Evolutionary conservation across 2,888 invertebrate genomes (phyloP).

Genomic region (Cotesia congregata): DNA sequence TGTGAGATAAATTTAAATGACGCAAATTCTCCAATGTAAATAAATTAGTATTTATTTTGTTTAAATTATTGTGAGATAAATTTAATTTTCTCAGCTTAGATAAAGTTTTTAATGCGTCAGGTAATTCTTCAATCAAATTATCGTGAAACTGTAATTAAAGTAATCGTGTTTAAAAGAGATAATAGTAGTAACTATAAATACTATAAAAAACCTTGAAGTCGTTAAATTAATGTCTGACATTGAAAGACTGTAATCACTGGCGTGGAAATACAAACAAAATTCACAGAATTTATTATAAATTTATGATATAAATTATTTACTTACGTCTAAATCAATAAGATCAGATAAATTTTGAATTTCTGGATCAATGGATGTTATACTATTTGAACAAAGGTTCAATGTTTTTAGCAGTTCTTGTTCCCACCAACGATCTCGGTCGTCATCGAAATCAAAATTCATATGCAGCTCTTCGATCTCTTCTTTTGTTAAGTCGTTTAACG

Average conservation of each 20-base stretch:
- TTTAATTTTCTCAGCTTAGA: conserved; percentile 78
- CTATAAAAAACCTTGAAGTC: background rate
- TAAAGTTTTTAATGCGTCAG: conserved; percentile 81
- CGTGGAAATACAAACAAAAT: background rate
- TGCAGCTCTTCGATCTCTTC: conserved; percentile 73
- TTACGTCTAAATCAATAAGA: conserved; percentile 80
- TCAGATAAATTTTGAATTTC: conserved; percentile 78
- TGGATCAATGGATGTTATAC: conserved; percentile 76
- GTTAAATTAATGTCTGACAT: conserved; percentile 1
- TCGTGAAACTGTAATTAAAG: conserved; percentile 80
- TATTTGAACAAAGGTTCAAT: conserved; percentile 84
- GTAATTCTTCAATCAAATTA: conserved; percentile 82
- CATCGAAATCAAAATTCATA: conserved; percentile 74
- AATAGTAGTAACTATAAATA: conserved; percentile 25
- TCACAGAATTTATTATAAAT: background rate
- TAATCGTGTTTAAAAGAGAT: background rate
- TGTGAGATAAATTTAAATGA: conserved; percentile 82
- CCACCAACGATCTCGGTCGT: conserved; percentile 84
- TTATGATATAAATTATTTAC: conserved; percentile 48
- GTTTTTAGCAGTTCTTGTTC: conserved; percentile 83
- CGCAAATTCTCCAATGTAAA: conserved; percentile 80
- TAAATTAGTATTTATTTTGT: conserved; percentile 76
- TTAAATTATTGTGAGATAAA: conserved; percentile 79
- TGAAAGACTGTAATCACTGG: background rate
- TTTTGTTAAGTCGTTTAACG: conserved; percentile 78